phyloP scores from a whole-genome alignment of 2,113 vertebrate species.

The Pollachius pollachius region DNA sequence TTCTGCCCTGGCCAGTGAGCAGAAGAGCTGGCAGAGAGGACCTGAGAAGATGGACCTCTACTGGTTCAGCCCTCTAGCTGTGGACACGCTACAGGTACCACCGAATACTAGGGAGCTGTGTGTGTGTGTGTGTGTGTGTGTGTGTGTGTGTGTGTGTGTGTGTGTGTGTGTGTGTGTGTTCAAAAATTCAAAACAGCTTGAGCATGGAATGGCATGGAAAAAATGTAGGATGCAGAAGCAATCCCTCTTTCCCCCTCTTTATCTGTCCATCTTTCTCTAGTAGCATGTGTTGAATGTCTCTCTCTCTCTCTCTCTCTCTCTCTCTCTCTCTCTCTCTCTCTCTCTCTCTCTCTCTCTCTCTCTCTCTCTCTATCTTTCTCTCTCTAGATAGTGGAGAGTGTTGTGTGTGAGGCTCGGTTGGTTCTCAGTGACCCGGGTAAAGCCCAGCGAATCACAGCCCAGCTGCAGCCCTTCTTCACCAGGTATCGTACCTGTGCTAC shows the following conservation, averaged over 20 bases:
- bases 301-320: too few relatives aligned
- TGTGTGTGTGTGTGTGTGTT: background rate
- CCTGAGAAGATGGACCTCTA: conserved; percentile 73
- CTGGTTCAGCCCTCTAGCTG: conserved; percentile 81
- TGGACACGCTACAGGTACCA: conserved; percentile 83
- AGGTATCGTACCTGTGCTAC: conserved; percentile 65
- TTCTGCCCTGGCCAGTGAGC: conserved; percentile 76
- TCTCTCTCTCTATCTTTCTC: too few relatives aligned
- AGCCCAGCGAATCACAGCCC: conserved; percentile 59
- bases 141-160: background rate
- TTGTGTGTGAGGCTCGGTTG: conserved; percentile 56
- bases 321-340: too few relatives aligned
- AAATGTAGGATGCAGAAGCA: too few relatives aligned
- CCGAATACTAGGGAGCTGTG: background rate
- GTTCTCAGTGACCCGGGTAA: conserved; percentile 49
- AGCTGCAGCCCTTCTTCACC: conserved; percentile 72
- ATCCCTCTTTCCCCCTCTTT: too few relatives aligned
- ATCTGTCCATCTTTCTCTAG: too few relatives aligned
- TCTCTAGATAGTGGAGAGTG: conserved; percentile 67
- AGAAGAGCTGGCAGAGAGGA: conserved; percentile 73
- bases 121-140: too few relatives aligned
- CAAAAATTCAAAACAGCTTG: too few relatives aligned
- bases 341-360: too few relatives aligned
- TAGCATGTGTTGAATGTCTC: too few relatives aligned
- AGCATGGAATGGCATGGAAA: too few relatives aligned